phyloP scores from a whole-genome alignment of 2,888 invertebrate genomes.

The Bruchidius siliquastri region DNA sequence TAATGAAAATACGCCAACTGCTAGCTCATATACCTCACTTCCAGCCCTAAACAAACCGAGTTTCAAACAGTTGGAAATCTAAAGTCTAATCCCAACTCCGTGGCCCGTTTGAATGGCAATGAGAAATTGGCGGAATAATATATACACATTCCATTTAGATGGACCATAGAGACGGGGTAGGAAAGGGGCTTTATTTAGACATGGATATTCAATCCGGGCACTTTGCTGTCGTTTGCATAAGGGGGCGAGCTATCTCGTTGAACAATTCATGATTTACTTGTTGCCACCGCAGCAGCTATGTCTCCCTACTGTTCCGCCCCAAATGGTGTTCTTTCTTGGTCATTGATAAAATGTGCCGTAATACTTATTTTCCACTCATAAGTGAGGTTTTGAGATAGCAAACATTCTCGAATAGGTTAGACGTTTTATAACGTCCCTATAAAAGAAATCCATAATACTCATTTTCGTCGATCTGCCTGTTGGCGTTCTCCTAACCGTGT shows the following conservation, averaged over 20 bases:
- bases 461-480: too few species aligned
- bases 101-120: neutral
- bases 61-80: neutral
- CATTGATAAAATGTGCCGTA: neutral
- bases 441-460: too few species aligned
- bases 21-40: neutral
- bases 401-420: too few species aligned
- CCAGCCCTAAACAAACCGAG: neutral
- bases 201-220: neutral
- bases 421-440: too few species aligned
- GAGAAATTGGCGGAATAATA: slow-evolving; percentile 8
- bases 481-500: too few species aligned
- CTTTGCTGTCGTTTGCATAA: neutral
- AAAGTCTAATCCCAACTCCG: neutral
- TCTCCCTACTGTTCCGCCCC: neutral
- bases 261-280: neutral
- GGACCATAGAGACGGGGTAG: slow-evolving; percentile 7
- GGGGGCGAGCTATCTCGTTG: neutral
- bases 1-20: neutral
- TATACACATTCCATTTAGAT: slow-evolving; percentile 13
- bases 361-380: too few species aligned
- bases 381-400: too few species aligned
- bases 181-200: neutral
- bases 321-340: neutral
- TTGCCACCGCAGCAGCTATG: neutral